Evolutionary conservation across 1,140 invertebrate species (phyloP), one percentile per base, ranked within the genome.

Genomic region (Caenorhabditis brenneri): DNA sequence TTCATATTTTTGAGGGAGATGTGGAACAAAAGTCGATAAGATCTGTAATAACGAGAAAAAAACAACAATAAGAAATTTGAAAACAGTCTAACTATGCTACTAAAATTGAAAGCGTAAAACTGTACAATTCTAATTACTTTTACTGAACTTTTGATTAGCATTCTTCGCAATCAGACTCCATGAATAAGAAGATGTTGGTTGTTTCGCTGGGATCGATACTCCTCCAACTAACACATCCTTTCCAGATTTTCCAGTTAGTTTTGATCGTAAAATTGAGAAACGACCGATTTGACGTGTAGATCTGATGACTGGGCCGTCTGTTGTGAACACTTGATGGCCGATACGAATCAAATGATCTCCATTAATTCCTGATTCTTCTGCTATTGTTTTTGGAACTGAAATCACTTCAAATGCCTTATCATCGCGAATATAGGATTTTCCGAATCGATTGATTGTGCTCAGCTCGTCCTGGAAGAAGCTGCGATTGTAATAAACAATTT

Each of bases 111-210:
- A 15, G 29, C 27, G 12, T 12, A 42, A 42, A 42, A 42, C n/a
- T n/a, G n/a, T n/a, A n/a, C n/a, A 6, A 51, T 51, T 51, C n/a
- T 46, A 16, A 51, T n/a, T 3, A 4, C 4, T 51, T 51, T 51
- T 51, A 74, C 36, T 74, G 24, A 74, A 74, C 27, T 74, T 74
- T n/a, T 74, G 65, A 12, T 19, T 46, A 4, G 80, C 80, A 60
- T 55, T 81, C 15, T 81, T 55, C 4, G 48, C 48, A 22, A 81
- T 60, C 4, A 81, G 80, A 60, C 51, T 39, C 80, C 80, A 81
- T 5, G 48, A 46, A 46, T 58, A 81, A 27, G 51, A 55, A 16
- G 80, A 58, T 2, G 53, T 81, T 12, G 19, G 10, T 22, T 60
- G 80, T 22, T 39, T 22, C 6, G 6, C 1, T 27, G 80, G 80